Conservation (phyloP, 1,140 invertebrate species). For the Bombyx mandarina region DNA sequence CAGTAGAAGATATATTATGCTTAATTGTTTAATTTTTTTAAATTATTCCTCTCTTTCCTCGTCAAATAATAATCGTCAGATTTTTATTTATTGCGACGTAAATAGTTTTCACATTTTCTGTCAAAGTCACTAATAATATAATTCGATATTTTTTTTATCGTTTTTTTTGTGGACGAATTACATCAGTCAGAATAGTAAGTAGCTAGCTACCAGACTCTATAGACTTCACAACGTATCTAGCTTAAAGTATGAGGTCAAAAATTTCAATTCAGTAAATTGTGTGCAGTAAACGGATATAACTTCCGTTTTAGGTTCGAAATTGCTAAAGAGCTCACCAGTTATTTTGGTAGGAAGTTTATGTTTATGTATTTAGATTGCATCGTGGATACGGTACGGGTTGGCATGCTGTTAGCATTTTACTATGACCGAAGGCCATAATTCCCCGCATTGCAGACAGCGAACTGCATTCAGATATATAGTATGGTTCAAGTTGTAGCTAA, state of each 20-base stretch:
- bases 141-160: too few relatives aligned
- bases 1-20: too few relatives aligned
- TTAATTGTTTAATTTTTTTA: too few relatives aligned
- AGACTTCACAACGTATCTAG: not conserved
- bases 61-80: too few relatives aligned
- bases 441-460: slow-evolving; percentile 32
- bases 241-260: not conserved
- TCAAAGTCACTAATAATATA: too few relatives aligned
- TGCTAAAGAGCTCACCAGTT: not conserved
- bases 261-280: slow-evolving; percentile 1
- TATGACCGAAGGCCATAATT: slow-evolving; percentile 29
- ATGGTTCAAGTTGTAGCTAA: slow-evolving; percentile 5
- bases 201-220: not conserved
- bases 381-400: slow-evolving; percentile 4
- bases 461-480: slow-evolving; percentile 11
- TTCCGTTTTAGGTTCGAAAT: not conserved
- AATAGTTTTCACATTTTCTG: too few relatives aligned
- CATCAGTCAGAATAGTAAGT: too few relatives aligned
- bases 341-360: slow-evolving; percentile 1
- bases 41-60: too few relatives aligned
- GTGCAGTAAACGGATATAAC: not conserved
- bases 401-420: slow-evolving; percentile 9
- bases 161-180: too few relatives aligned
- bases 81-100: too few relatives aligned
- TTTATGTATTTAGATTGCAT: slow-evolving; percentile 18